These are phyloP conservation scores for Neodon shergylaensis DNA, from an alignment of 2,113 vertebrate species.

Conservation along the genomic window DNA sequence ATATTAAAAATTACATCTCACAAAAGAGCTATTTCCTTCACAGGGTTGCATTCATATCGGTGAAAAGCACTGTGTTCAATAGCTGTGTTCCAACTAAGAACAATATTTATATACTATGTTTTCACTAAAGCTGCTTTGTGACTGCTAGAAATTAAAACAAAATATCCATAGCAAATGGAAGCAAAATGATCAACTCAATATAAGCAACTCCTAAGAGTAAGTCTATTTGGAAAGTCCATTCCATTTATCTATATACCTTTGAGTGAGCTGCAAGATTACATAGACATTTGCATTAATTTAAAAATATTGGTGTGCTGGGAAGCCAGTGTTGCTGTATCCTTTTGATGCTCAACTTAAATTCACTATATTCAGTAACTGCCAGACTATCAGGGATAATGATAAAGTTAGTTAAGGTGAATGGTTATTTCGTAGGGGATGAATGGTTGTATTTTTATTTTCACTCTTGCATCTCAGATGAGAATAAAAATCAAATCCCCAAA, in stretches of 20 bases:
- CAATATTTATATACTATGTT: slow-evolving; percentile 69
- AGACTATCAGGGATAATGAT: slow-evolving; percentile 23
- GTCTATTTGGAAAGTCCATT: slow-evolving; percentile 54
- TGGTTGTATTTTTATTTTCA: neutral
- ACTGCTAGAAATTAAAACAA: slow-evolving; percentile 68
- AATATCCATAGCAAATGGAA: slow-evolving; percentile 55
- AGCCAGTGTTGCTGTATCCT: neutral
- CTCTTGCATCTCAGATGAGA: neutral
- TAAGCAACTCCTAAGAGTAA: slow-evolving; percentile 33
- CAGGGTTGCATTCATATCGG: slow-evolving; percentile 62
- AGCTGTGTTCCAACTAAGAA: slow-evolving; percentile 43
- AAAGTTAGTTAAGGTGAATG: slow-evolving; percentile 43
- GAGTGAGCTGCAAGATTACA: slow-evolving; percentile 54
- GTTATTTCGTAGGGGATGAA: slow-evolving; percentile 46
- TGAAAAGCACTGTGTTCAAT: slow-evolving; percentile 67
- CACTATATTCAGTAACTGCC: neutral
- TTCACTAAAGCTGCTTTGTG: neutral
- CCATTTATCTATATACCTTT: slow-evolving; percentile 51
- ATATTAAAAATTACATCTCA: slow-evolving; percentile 58
- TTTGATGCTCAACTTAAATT: slow-evolving; percentile 50
- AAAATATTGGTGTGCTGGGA: slow-evolving; percentile 13
- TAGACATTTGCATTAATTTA: slow-evolving; percentile 57
- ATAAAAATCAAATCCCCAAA: slow-evolving; percentile 3
- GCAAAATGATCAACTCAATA: neutral
- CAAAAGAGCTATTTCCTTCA: slow-evolving; percentile 71